phyloP scores from a whole-genome alignment of 2,797 vertebrate genomes.

The Novumbra hubbsi region DNA sequence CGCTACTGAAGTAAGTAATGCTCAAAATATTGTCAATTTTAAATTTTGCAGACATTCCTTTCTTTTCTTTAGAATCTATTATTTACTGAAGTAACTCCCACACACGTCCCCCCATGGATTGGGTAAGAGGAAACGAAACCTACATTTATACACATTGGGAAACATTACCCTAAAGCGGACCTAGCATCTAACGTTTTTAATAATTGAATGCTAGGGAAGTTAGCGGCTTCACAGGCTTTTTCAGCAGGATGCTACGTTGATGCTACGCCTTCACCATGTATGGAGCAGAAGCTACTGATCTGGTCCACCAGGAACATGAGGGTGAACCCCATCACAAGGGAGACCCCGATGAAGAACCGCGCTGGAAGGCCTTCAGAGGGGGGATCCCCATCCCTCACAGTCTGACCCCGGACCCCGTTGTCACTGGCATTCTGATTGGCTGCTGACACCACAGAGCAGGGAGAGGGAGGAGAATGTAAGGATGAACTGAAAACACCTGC shows the following conservation, averaged over 20 bases:
- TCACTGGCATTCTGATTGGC: slow-evolving; percentile 42
- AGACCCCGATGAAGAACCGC: slow-evolving; percentile 71
- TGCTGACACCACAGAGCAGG: slow-evolving; percentile 39
- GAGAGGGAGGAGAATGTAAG: slow-evolving; percentile 32
- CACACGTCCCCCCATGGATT: too few species aligned
- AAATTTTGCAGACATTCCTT: not conserved
- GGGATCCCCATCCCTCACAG: slow-evolving; percentile 1
- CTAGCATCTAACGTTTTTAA: too few species aligned
- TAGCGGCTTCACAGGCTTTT: not conserved
- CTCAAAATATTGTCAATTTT: not conserved
- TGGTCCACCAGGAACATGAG: slow-evolving; percentile 84
- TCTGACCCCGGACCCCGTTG: not conserved
- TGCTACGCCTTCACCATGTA: slow-evolving; percentile 29
- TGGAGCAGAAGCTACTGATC: slow-evolving; percentile 67
- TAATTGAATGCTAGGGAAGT: not conserved
- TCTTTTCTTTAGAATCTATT: not conserved
- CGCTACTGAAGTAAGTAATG: not conserved
- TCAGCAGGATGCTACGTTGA: not conserved
- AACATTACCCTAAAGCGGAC: not conserved
- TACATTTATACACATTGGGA: not conserved
- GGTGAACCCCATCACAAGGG: slow-evolving; percentile 76
- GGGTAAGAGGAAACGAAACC: not conserved
- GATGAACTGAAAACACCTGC: not conserved
- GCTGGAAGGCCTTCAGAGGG: slow-evolving; percentile 47
- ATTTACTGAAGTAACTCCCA: not conserved